Base-by-base conservation (phyloP, 2,113 vertebrate species). In the Labeo catla region DNA sequence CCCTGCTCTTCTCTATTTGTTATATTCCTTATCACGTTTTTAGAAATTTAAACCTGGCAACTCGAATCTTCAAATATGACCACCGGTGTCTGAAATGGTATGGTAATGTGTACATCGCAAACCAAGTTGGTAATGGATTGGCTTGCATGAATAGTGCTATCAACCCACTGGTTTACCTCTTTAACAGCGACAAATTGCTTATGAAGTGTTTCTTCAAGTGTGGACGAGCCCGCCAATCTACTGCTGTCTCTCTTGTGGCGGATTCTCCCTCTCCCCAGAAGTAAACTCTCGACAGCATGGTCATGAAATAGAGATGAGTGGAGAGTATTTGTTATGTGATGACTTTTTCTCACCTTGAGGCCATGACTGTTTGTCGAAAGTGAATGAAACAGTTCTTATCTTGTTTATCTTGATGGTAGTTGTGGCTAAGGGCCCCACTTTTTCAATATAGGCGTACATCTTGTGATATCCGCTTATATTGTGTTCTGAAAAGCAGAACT, bases 61-160 rank as follows among this genome's bases (percentile, higher is more conserved):
- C 91, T 54, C 94, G 96, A 68, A 28, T 88, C 45, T 91, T 93
- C 90, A 79, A 54, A 8, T 85, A 36, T 0, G 76, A 65, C 10
- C 68, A 61, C 0, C 76, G 2, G 0, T 96, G 95, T 78, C 82
- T 77, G 0, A 43, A 83, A 43, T 91, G 93, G 90, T 89, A 61
- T 4, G 74, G 87, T 21, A 76, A 86, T 1, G 76, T 97, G 49
- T 96, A 95, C 4, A 0, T 95, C 5, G 91, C 90, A 76, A 94
- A 95, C 65, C 96, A 96, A 88, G 91, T 96, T 50, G 93, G 93
- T 13, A 92, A 95, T 4, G 96, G 93, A 2, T 86, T 97, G 83
- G 95, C 94, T 76, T 93, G 94, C 90, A 88, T 96, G 81, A 97
- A 96, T 91, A 95, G 95, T 9, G 94, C 93, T 76, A 88, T 97